Percentiles rank a stretch among this genome's conserved stretches.
Conservation (phyloP, 2,888 invertebrate species). For the Octodonta nipae region DNA sequence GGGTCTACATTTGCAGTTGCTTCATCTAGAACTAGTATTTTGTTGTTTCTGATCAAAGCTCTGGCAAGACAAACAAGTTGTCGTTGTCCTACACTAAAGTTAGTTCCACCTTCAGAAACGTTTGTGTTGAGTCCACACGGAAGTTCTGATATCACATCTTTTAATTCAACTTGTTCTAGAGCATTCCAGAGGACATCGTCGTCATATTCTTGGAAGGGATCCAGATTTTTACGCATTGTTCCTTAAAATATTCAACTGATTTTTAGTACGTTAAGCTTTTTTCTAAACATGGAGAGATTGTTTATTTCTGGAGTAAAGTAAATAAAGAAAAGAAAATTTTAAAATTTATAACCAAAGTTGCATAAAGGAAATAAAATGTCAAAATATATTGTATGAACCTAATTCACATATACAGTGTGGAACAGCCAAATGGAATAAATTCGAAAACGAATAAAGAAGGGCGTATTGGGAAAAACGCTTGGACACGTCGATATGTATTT, state of each 20-base stretch:
- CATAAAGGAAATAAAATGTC: too few species aligned
- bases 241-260: slow-evolving; percentile 26
- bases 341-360: too few species aligned
- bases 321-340: too few species aligned
- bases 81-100: slow-evolving; percentile 38
- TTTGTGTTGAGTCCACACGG: slow-evolving; percentile 34
- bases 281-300: too few species aligned
- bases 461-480: too few species aligned
- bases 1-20: slow-evolving; percentile 77
- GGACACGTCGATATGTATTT: too few species aligned
- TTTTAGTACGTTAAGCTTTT: too few species aligned
- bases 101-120: slow-evolving; percentile 48
- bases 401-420: too few species aligned
- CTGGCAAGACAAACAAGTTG: slow-evolving; percentile 49
- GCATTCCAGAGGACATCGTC: slow-evolving; percentile 25
- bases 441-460: too few species aligned
- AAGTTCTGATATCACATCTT: slow-evolving; percentile 45
- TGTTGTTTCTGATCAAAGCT: slow-evolving; percentile 40
- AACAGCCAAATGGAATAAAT: too few species aligned
- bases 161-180: slow-evolving; percentile 32
- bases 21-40: slow-evolving; percentile 44
- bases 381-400: too few species aligned
- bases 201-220: slow-evolving; percentile 25
- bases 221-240: slow-evolving; percentile 37
- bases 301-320: too few species aligned